Evolutionary conservation across 2,113 vertebrate species (phyloP), one percentile per base, ranked within the genome.

Genomic region (Xiphophorus maculatus): DNA sequence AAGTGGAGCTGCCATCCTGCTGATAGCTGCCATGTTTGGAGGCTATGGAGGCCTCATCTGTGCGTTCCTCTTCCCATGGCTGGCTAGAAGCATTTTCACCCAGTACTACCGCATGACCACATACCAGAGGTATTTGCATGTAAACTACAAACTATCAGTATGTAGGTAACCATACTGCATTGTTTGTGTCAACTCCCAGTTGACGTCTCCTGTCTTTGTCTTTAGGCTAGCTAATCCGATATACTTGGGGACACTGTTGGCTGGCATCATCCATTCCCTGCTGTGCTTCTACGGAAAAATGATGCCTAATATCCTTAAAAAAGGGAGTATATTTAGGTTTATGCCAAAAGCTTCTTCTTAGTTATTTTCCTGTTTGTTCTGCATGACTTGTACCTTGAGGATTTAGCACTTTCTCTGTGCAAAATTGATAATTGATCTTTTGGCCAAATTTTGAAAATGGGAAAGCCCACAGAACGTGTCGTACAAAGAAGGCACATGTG

Each of bases 241-340:
- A 72, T 95, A 95, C 84, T 73, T 95, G 74, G 95, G 95, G 76
- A 94, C 93, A 1, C 92, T 96, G 32, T 72, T 91, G 28, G 94
- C 94, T 58, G 94, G 93, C 17, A 72, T 95, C 61, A 75, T 94
- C 27, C 94, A 96, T 82, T 93, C 95, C 5, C 70, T 93, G 71
- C 81, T 94, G 67, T 95, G 95, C 84, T 95, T 95, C 82, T 93
- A 91, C 83, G 91, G 79, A 77, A 94, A 88, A 87, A 90, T 96
- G 42, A 75, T 94, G 71, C 92, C 91, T 73, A 91, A 95, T 96
- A 96, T 96, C 95, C 94, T 95, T 93, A n/a, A 48, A 7, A 73
- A 48, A 61, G n/a, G 10, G 42, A 1, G n/a, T 35, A 63, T 1
- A 1, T 63, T 33, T 29, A 37, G 19, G 30, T 63, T 25, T 61